Conservation (phyloP, 2,113 vertebrate genomes). For the Urocolius indicus region DNA sequence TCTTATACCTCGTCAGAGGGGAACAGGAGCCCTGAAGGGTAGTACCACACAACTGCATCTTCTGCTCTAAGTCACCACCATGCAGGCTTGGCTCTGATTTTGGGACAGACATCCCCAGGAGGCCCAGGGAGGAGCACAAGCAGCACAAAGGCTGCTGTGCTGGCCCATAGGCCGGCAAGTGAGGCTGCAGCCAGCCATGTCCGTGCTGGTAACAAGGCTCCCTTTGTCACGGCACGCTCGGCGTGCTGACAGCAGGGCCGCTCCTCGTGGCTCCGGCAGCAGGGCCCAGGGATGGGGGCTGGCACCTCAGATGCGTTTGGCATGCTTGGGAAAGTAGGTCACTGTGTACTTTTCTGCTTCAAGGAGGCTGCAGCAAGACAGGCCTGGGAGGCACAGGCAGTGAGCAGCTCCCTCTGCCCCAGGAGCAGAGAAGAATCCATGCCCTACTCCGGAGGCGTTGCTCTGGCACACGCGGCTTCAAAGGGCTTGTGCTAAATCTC, state of each 20-base stretch:
- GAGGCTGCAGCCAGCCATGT: background rate
- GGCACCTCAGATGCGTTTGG: background rate
- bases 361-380: background rate
- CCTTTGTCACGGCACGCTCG: background rate
- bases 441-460: background rate
- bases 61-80: background rate
- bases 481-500: background rate
- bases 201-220: background rate
- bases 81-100: background rate
- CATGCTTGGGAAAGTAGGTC: conserved; percentile 52
- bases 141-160: background rate
- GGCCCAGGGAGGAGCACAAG: background rate
- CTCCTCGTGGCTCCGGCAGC: fast-evolving
- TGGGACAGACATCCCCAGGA: fast-evolving
- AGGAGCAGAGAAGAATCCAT: background rate
- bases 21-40: background rate
- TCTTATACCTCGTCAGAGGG: background rate
- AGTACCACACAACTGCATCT: background rate
- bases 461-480: background rate
- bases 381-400: background rate
- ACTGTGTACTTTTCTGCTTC: conserved; percentile 26
- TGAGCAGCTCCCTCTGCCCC: background rate
- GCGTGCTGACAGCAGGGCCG: fast-evolving
- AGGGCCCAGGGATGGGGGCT: background rate
- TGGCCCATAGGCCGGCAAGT: fast-evolving